Evolutionary conservation across 2,797 vertebrate species (phyloP), one percentile per base, ranked within the genome.

Genomic region (Sebastes ruberrimus): DNA sequence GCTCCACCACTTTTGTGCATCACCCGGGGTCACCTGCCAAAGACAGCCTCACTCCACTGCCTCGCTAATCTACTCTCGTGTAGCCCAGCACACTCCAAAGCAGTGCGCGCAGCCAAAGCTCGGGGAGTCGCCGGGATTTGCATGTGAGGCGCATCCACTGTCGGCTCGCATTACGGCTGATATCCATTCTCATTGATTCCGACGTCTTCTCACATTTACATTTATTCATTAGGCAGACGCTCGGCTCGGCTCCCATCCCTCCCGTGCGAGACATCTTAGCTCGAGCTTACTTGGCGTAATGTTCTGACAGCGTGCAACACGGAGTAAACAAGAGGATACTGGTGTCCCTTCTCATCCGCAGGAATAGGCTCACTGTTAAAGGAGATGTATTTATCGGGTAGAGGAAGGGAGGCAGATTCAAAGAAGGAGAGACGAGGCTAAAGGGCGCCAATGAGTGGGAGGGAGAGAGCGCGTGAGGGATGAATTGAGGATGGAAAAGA

Each of bases 151-250:
- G 35, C 88, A 83, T 88, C 71, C 55, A 14, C 87, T 87, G 92
- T 88, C 88, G 7, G 30, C 76, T 88, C 27, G 56, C 87, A 89
- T 94, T 91, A 91, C 74, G 4, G 75, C 76, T 82, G 75, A 84
- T 89, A 88, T 90, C 80, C 71, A 74, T 92, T 91, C 86, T 90
- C 87, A 89, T 89, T 87, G 92, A 89, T 90, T 88, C 74, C 33
- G 71, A 84, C 79, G 63, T 89, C 86, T 78, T 81, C 80, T 79
- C 74, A 74, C 89, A 92, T 92, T 93, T 94, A 86, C 86, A 91
- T 94, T 82, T 92, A 92, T 93, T 93, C 91, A 91, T 94, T 90
- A 88, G 80, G 76, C 74, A 71, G 80, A 82, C 52, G 69, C 53
- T 69, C 30, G 6, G 71, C 78, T 82, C 69, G 7, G 71, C 78